These are phyloP conservation scores for Lepisosteus oculatus DNA, from an alignment of 2,113 vertebrate genomes.

Conservation along the genomic window DNA sequence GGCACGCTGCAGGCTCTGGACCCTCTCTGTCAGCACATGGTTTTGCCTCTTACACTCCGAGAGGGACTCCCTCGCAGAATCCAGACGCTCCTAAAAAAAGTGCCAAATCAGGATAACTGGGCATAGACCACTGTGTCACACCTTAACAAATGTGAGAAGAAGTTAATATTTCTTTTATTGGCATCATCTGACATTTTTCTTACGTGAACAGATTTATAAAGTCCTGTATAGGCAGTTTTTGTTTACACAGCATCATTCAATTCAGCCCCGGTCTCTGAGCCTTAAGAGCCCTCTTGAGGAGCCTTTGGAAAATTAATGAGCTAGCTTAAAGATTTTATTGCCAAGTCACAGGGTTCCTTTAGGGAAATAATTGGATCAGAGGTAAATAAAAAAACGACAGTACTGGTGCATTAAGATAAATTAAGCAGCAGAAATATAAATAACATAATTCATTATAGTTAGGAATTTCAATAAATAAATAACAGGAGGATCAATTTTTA, in stretches of 20 bases:
- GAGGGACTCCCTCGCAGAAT: constrained; percentile 52
- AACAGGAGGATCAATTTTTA: background rate
- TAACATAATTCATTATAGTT: constrained; percentile 33
- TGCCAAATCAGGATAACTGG: background rate
- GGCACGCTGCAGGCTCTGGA: constrained; percentile 50
- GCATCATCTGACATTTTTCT: constrained; percentile 30
- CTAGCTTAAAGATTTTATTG: constrained; percentile 42
- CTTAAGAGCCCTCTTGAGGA: constrained; percentile 51
- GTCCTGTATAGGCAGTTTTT: constrained; percentile 38
- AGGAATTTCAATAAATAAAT: constrained; percentile 34
- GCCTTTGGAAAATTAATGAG: constrained; percentile 50
- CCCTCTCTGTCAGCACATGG: constrained; percentile 49
- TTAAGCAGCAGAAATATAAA: constrained; percentile 26
- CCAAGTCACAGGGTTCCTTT: constrained; percentile 39
- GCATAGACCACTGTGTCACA: background rate
- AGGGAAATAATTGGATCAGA: constrained; percentile 41
- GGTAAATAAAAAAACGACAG: constrained; percentile 36
- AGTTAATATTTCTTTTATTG: constrained; percentile 30
- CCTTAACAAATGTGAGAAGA: constrained; percentile 6
- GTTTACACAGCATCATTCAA: constrained; percentile 53
- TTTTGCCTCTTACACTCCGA: constrained; percentile 64
- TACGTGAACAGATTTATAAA: constrained; percentile 41
- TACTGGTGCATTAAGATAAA: too few relatives aligned
- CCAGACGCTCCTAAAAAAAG: constrained; percentile 63
- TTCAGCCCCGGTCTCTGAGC: constrained; percentile 32